These are phyloP conservation scores for Aspidiotus rigidus DNA, from an alignment of 2,888 invertebrate species.

Conservation along the genomic window DNA sequence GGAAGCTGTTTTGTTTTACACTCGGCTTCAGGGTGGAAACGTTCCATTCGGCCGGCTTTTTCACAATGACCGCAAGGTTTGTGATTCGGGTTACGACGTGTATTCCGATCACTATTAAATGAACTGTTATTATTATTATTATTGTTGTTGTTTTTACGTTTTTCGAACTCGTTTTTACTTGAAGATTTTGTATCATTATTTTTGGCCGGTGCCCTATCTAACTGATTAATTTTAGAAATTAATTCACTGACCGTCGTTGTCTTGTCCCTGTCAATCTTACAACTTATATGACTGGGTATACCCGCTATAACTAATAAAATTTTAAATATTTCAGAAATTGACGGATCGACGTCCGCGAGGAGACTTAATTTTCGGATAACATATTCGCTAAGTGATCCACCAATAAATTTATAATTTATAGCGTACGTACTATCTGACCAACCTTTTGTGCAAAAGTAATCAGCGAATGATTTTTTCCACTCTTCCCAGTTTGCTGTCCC, in stretches of 20 bases:
- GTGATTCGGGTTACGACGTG: too few species aligned
- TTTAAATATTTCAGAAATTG: neutral
- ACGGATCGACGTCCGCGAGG: neutral
- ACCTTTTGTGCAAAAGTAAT: neutral
- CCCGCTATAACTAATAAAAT: neutral
- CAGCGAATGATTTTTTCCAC: constrained; percentile 1
- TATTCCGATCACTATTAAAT: too few species aligned
- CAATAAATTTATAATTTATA: neutral
- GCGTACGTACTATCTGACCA: too few species aligned
- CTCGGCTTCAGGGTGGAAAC: too few species aligned
- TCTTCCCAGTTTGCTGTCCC: neutral
- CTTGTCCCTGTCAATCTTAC: neutral
- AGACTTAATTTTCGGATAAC: neutral
- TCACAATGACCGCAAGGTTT: too few species aligned
- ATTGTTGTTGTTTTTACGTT: too few species aligned
- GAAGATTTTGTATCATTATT: too few species aligned
- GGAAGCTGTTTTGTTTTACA: too few species aligned
- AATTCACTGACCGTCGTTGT: neutral
- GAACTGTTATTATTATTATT: too few species aligned
- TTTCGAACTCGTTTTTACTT: too few species aligned
- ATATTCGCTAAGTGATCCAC: constrained; percentile 6
- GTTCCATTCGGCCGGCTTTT: too few species aligned
- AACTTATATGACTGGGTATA: neutral
- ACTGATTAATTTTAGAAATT: neutral
- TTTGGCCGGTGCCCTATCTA: neutral